Conservation (phyloP, 2,888 invertebrate species). For the Pelosia muscerda region DNA sequence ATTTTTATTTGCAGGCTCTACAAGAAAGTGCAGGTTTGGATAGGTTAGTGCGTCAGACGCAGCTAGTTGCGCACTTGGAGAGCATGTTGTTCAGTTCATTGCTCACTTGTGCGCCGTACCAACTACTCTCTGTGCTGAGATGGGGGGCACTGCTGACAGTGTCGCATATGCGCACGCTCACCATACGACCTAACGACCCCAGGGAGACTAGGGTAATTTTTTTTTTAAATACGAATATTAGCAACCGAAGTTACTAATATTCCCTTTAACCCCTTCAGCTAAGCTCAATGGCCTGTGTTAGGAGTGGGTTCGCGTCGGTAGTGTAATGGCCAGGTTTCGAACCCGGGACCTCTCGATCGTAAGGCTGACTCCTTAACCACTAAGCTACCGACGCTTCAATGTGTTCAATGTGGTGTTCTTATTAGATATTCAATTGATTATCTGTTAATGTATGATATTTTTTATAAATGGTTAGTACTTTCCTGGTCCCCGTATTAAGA, state of each 20-base stretch:
- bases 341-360: too few relatives aligned
- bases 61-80: constrained; percentile 93
- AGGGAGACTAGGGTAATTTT: constrained; percentile 91
- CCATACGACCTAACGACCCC: constrained; percentile 94
- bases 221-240: too few relatives aligned
- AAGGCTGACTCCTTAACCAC: too few relatives aligned
- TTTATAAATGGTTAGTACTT: too few relatives aligned
- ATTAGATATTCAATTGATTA: background rate
- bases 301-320: too few relatives aligned
- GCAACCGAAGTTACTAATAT: too few relatives aligned
- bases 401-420: constrained; percentile 3
- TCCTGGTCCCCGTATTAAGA: too few relatives aligned
- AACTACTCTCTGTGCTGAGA: constrained; percentile 89
- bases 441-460: too few relatives aligned
- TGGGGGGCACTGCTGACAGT: constrained; percentile 92
- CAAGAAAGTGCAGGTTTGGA: constrained; percentile 93
- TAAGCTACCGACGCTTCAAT: too few relatives aligned
- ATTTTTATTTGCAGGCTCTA: constrained; percentile 85
- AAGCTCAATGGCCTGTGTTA: too few relatives aligned
- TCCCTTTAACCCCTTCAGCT: too few relatives aligned
- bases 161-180: constrained; percentile 91
- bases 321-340: too few relatives aligned
- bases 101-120: constrained; percentile 89
- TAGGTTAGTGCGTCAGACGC: constrained; percentile 92
- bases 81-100: constrained; percentile 93